A percentile compares a stretch with the other conserved stretches of the same genome.
Conservation (phyloP, 2,113 vertebrate species). For the Lepidothrix coronata region DNA sequence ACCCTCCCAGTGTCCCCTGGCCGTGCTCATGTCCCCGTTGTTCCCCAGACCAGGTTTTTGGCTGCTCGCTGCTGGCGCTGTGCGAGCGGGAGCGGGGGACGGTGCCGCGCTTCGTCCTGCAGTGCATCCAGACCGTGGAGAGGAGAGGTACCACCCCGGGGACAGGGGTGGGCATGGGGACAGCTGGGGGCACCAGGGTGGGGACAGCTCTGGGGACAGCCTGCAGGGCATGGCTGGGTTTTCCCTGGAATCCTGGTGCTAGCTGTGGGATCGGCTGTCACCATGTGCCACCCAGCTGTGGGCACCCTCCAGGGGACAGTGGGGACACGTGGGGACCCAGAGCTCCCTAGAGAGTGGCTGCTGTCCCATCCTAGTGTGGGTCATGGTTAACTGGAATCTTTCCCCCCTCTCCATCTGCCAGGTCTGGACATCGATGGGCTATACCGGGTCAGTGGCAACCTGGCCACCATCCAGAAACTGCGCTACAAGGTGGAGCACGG, state of each 20-base stretch:
- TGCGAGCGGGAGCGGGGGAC: slow-evolving; percentile 83
- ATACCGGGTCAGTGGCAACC: slow-evolving; percentile 93
- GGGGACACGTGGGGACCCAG: fast-evolving
- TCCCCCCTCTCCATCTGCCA: background rate
- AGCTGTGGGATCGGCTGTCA: background rate
- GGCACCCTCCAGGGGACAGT: background rate
- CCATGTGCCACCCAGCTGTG: background rate
- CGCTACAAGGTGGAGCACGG: slow-evolving; percentile 93
- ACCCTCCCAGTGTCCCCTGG: background rate
- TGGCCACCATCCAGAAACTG: slow-evolving; percentile 92
- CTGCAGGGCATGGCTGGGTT: fast-evolving
- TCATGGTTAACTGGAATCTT: background rate
- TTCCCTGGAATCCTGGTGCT: background rate
- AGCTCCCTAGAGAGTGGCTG: background rate
- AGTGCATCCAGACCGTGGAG: slow-evolving; percentile 86
- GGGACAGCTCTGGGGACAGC: background rate
- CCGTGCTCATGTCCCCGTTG: fast-evolving
- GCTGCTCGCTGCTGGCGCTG: slow-evolving; percentile 81
- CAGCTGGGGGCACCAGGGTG: fast-evolving
- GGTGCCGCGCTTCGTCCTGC: slow-evolving; percentile 86
- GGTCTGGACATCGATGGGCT: slow-evolving; percentile 91
- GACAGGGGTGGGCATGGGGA: background rate
- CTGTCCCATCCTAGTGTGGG: background rate
- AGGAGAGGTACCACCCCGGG: slow-evolving; percentile 76
- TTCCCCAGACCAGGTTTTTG: slow-evolving; percentile 89